phyloP scores from a whole-genome alignment of 2,113 vertebrate genomes.

The Microtus oregoni region DNA sequence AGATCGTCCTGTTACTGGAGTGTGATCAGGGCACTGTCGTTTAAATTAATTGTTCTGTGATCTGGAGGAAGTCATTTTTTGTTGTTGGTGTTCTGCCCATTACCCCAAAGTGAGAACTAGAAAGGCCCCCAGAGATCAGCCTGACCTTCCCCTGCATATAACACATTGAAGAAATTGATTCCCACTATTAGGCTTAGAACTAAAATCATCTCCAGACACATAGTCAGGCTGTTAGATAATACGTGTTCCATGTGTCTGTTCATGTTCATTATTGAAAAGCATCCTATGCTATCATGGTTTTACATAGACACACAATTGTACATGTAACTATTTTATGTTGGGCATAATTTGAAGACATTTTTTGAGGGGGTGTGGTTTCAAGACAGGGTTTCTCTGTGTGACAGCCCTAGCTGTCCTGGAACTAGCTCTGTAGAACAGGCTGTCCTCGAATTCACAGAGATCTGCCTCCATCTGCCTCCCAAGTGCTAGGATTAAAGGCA shows the following conservation, averaged over 20 bases:
- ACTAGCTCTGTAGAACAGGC: no score
- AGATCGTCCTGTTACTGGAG: background rate
- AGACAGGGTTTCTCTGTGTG: no score
- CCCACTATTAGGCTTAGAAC: background rate
- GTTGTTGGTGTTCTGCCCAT: background rate
- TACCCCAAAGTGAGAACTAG: background rate
- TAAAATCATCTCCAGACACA: no score
- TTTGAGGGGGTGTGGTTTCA: no score
- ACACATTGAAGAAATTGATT: background rate
- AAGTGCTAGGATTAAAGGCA: no score
- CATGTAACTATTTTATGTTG: background rate
- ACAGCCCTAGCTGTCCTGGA: no score
- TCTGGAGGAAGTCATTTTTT: background rate
- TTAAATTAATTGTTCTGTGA: background rate
- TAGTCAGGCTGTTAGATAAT: background rate
- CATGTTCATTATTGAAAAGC: background rate
- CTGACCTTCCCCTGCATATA: fast-evolving
- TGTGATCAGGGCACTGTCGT: background rate
- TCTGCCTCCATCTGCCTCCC: no score
- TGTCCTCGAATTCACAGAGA: no score
- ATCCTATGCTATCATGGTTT: background rate
- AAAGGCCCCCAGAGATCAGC: background rate
- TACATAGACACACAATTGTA: background rate
- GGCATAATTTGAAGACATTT: background rate
- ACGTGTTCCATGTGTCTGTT: background rate